phyloP scores from a whole-genome alignment of 2,113 vertebrate genomes.

The Laticauda colubrina region DNA sequence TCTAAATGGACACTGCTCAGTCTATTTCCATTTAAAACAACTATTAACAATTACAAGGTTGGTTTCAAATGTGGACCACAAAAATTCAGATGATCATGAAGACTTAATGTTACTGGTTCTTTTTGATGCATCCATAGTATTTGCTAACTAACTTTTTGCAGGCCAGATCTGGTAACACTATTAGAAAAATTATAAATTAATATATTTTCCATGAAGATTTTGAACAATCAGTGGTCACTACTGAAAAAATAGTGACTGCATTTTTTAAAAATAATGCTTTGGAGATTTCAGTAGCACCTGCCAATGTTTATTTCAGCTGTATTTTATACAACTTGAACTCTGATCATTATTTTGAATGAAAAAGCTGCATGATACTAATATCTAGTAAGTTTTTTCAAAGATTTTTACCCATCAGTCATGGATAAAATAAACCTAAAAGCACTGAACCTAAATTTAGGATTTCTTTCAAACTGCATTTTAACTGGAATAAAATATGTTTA shows the following conservation, averaged over 20 bases:
- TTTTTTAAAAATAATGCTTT: neutral
- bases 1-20: neutral
- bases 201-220: neutral
- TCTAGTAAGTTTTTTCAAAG: no score
- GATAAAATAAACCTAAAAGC: neutral
- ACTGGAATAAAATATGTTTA: no score
- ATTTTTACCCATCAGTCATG: no score
- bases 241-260: neutral
- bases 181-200: neutral
- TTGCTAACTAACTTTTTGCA: neutral
- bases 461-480: no score
- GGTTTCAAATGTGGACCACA: neutral
- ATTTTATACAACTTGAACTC: neutral
- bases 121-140: neutral
- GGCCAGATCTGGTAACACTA: neutral
- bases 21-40: neutral
- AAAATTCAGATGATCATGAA: neutral
- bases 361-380: neutral
- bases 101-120: neutral
- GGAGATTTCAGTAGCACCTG: neutral
- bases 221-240: neutral
- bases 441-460: constrained; percentile 3
- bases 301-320: neutral
- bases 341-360: neutral
- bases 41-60: neutral